These are phyloP conservation scores for Pentalonia nigronervosa DNA, from an alignment of 1,140 invertebrate genomes.

Conservation along the genomic window DNA sequence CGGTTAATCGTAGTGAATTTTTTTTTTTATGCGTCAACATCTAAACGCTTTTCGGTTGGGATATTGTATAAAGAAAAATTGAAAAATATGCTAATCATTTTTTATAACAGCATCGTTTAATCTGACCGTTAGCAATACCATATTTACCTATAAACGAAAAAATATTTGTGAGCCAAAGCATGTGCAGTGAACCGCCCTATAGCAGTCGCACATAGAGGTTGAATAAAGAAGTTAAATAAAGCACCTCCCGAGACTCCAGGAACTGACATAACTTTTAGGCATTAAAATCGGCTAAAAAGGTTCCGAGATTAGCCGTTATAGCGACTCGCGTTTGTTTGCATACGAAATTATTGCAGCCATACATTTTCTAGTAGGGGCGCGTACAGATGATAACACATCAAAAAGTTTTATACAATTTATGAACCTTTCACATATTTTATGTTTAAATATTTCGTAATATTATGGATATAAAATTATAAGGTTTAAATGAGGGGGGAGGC, in stretches of 20 bases:
- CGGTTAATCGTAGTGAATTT: too few species aligned
- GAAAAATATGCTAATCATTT: too few species aligned
- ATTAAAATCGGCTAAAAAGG: background rate
- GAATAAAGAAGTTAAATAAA: background rate
- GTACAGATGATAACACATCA: background rate
- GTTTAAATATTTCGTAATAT: background rate
- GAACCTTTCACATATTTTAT: background rate
- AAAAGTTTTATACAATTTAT: background rate
- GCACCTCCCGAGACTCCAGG: background rate
- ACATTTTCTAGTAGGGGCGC: background rate
- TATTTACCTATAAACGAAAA: background rate
- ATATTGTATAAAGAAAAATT: too few species aligned
- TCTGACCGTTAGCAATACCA: background rate
- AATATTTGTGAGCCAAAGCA: background rate
- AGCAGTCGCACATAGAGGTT: background rate
- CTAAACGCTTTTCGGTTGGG: too few species aligned
- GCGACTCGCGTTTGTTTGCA: background rate
- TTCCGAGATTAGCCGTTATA: background rate
- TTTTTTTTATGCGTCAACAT: too few species aligned
- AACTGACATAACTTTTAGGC: background rate
- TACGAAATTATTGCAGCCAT: background rate
- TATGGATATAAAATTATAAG: background rate
- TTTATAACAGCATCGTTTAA: too few species aligned
- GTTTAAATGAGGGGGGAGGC: background rate
- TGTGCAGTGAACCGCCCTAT: background rate